Evolutionary conservation across 2,888 invertebrate genomes (phyloP), one percentile per base, ranked within the genome.

Genomic region (Busseola fusca): DNA sequence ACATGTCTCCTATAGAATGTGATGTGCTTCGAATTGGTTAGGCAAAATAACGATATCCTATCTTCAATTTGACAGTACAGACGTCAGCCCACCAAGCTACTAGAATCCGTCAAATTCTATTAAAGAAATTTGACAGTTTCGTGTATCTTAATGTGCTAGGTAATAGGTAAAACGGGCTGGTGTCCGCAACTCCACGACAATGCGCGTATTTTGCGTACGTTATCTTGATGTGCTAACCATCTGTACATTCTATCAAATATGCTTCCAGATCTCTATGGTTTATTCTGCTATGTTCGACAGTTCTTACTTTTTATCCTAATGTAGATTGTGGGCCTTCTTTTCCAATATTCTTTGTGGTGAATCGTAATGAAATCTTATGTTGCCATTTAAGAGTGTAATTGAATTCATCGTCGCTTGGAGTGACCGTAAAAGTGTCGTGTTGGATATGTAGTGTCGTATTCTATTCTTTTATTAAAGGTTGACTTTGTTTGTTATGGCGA

Each of bases 341-440:
- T 7, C 6, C 16, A n/a, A 48, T 57, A 21, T n/a, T 25, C n/a
- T 42, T 67, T 27, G 63, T 52, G 74, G 68, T 69, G 30, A 40
- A 65, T n/a, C 40, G 64, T 68, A 79, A 82, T 73, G 65, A 79
- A 79, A 79, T 54, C 59, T 69, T 64, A 74, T 63, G 65, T 66
- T 25, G 60, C 78, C 58, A 65, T 79, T 79, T 63, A 66, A 69
- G 73, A 64, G 50, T 74, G 80, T 83, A 82, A 79, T 79, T 79
- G 83, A 74, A 69, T 78, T 73, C 48, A 74, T 82, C 64, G 62
- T 69, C 68, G 54, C 59, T 65, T 64, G 56, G 58, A 65, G 58
- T 68, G 72, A 60, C 74, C 63, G 72, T 84, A 75, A 78, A 81
- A 78, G 50, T 65, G 80, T 62, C 74, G 65, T 79, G 84, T 57